These are phyloP conservation scores for Rhagium mordax DNA, from an alignment of 2,888 invertebrate genomes.

Conservation along the genomic window DNA sequence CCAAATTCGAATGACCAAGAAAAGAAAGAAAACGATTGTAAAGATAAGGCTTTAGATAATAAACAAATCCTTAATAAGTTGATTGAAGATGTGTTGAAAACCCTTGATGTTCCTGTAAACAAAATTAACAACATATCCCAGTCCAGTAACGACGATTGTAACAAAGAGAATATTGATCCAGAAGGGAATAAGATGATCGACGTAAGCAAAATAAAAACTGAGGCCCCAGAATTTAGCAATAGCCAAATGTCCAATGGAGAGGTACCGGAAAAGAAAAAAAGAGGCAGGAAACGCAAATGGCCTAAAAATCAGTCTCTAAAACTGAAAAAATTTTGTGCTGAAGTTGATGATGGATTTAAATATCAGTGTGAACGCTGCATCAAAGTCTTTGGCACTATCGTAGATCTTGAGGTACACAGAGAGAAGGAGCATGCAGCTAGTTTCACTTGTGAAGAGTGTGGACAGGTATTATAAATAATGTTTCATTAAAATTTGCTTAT, in stretches of 20 bases:
- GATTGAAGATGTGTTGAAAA: slow-evolving; percentile 66
- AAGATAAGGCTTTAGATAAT: slow-evolving; percentile 55
- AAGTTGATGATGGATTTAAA: slow-evolving; percentile 62
- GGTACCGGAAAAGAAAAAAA: slow-evolving; percentile 46
- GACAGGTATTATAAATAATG: slow-evolving; percentile 61
- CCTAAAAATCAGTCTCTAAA: slow-evolving; percentile 53
- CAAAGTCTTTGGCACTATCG: slow-evolving; percentile 62
- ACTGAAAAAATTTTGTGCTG: slow-evolving; percentile 50
- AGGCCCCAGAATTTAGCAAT: slow-evolving; percentile 6
- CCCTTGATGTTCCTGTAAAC: slow-evolving; percentile 61
- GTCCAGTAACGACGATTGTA: background rate
- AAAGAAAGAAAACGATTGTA: slow-evolving; percentile 23
- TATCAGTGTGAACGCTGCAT: slow-evolving; percentile 69
- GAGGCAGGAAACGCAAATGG: slow-evolving; percentile 64
- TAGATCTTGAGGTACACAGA: slow-evolving; percentile 65
- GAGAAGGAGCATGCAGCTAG: slow-evolving; percentile 67
- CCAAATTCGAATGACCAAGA: slow-evolving; percentile 41
- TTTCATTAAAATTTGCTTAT: too few species aligned
- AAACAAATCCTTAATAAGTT: slow-evolving; percentile 65
- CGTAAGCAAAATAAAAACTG: slow-evolving; percentile 33
- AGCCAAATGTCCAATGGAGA: slow-evolving; percentile 20
- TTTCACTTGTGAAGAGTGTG: slow-evolving; percentile 69
- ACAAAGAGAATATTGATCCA: slow-evolving; percentile 2
- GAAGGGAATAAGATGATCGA: slow-evolving; percentile 25
- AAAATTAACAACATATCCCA: slow-evolving; percentile 41